Base-by-base conservation (phyloP, 2,888 invertebrate species). In the Hydrotaea diabolus region DNA sequence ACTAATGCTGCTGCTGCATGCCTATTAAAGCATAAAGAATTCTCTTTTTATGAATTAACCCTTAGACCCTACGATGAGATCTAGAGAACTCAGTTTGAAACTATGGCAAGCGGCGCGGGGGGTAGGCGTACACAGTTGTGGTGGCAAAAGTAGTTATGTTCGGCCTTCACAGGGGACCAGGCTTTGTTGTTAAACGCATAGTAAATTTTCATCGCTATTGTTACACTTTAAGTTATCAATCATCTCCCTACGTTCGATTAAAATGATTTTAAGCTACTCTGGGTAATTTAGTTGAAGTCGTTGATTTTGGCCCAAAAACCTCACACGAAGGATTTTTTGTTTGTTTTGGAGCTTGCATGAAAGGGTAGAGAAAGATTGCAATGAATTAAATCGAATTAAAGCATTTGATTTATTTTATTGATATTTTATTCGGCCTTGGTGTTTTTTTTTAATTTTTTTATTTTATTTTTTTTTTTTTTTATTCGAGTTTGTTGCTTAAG, bases 11-110 rank as follows among this genome's bases (percentile, higher is more conserved):
- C 73, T n/a, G 57, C 23, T 69, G 46, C 69, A 46, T 69, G 46
- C 69, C 43, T 69, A 21, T 69, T 69, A 21, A 15, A 26, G 46
- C 46, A 13, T 59, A 15, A 13, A 59, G 43, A 69, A 17, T 74
- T 74, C 59, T 72, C 9, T 55, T 23, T 69, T 69, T 69, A 39
- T 57, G 15, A 31, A 36, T 77, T 77, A 59, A 77, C 55, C 77
- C 73, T 66, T 73, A 57, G 36, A 72, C 59, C 39, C 55, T 72
- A 64, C 17, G 69, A 15, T 72, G 17, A 53, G 17, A 19, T 57
- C 39, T 64, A 43, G 17, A 64, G 53, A 39, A 46, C 78, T 76
- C 79, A 83, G 79, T 64, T 72, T 55, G 79, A 79, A 59, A 39
- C 76, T n/a, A n/a, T 64, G 72, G 23, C 46, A 57, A n/a, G 0